Percentiles rank a stretch among this genome's conserved stretches.
Evolutionary conservation across 2,113 vertebrate species (phyloP).

Genomic region (Anarrhichthys ocellatus): DNA sequence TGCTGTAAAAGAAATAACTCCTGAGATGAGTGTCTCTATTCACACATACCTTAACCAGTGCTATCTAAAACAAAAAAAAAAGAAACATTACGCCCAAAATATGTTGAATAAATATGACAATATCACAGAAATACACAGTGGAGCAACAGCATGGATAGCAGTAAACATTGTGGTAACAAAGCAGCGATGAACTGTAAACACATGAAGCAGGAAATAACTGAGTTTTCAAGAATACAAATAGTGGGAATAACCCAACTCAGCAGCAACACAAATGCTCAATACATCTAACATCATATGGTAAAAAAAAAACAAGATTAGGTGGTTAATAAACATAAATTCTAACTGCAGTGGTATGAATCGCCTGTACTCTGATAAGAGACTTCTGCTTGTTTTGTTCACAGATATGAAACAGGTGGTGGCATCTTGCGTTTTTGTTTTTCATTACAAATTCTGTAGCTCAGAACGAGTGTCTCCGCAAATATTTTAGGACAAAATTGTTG

Average conservation of each 20-base stretch:
- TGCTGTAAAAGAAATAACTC: slow-evolving; percentile 55
- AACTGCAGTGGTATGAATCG: slow-evolving; percentile 23
- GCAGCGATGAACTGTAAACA: slow-evolving; percentile 5
- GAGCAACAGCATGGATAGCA: slow-evolving; percentile 20
- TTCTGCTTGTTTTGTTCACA: slow-evolving; percentile 7
- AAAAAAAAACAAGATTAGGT: background rate
- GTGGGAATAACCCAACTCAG: slow-evolving; percentile 17
- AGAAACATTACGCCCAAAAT: background rate
- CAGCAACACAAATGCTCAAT: slow-evolving; percentile 26
- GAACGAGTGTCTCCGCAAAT: slow-evolving; percentile 1
- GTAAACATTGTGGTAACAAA: slow-evolving; percentile 26
- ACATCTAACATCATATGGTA: slow-evolving; percentile 31
- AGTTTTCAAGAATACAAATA: slow-evolving; percentile 23
- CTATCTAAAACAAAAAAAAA: slow-evolving; percentile 6
- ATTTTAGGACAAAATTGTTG: background rate
- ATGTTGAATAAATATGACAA: slow-evolving; percentile 42
- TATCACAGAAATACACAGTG: slow-evolving; percentile 37
- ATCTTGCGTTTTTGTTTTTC: slow-evolving; percentile 10
- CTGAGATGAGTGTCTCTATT: slow-evolving; percentile 64
- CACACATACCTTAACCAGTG: slow-evolving; percentile 39
- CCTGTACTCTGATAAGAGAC: background rate
- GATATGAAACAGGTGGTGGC: slow-evolving; percentile 5
- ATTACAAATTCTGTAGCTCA: slow-evolving; percentile 5
- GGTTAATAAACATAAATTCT: slow-evolving; percentile 21
- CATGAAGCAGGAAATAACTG: slow-evolving; percentile 7